Evolutionary conservation across 2,113 vertebrate species (phyloP).

Genomic region (Eonycteris spelaea): DNA sequence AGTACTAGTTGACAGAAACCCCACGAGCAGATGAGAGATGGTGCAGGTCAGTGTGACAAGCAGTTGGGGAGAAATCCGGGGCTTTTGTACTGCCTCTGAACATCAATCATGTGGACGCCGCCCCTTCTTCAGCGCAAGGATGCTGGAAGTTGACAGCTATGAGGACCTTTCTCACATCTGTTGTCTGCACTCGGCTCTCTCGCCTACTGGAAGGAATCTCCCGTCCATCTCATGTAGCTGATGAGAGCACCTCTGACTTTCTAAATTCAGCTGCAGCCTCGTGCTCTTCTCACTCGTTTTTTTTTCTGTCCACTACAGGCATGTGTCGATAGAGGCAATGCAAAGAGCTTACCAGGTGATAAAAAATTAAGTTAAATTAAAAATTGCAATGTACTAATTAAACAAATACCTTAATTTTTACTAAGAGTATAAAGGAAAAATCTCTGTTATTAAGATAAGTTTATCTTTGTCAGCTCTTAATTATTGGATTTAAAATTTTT

Average conservation of each 20-base stretch:
- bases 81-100: slow-evolving; percentile 82
- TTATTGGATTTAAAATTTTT: not conserved
- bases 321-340: not conserved
- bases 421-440: not conserved
- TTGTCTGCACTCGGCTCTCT: slow-evolving; percentile 83
- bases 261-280: slow-evolving; percentile 81
- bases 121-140: slow-evolving; percentile 82
- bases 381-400: not conserved
- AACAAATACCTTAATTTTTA: not conserved
- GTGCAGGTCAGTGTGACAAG: slow-evolving; percentile 81
- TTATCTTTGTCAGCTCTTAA: not conserved
- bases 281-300: slow-evolving; percentile 51
- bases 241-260: slow-evolving; percentile 85
- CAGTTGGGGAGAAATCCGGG: slow-evolving; percentile 76
- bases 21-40: slow-evolving; percentile 74
- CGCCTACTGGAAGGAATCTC: slow-evolving; percentile 87
- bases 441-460: not conserved
- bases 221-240: slow-evolving; percentile 83
- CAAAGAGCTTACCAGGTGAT: not conserved
- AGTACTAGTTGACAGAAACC: slow-evolving; percentile 74
- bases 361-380: not conserved
- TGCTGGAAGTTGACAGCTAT: slow-evolving; percentile 83
- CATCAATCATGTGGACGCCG: slow-evolving; percentile 83
- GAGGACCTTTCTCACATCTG: slow-evolving; percentile 86
- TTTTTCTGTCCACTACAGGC: not conserved